These are phyloP conservation scores for Metopolophium dirhodum DNA, from an alignment of 1,140 invertebrate species.

Conservation along the genomic window DNA sequence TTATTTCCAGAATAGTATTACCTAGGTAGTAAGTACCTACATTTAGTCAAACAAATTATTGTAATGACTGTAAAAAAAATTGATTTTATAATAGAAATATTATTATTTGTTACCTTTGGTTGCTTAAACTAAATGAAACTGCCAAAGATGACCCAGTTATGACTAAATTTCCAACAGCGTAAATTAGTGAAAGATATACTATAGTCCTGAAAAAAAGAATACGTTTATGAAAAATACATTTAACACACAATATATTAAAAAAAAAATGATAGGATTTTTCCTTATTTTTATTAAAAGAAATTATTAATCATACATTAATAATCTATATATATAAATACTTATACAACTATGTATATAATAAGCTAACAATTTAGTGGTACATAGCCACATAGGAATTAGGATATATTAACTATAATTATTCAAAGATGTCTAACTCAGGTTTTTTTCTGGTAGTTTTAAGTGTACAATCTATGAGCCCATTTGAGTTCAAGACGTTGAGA, in stretches of 20 bases:
- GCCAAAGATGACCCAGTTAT: constrained; percentile 76
- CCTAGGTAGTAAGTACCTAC: too few species aligned
- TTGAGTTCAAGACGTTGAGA: too few species aligned
- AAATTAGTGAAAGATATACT: constrained; percentile 85
- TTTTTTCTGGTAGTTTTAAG: too few species aligned
- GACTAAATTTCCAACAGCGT: constrained; percentile 81
- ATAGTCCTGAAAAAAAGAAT: constrained; percentile 70
- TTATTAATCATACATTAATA: background rate
- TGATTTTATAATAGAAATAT: background rate
- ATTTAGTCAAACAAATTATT: too few species aligned
- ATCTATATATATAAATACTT: background rate
- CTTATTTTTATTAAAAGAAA: background rate
- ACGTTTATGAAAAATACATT: background rate
- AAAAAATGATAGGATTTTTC: too few species aligned
- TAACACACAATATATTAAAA: background rate
- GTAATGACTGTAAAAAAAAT: too few species aligned
- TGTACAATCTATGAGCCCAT: too few species aligned
- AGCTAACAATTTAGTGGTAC: too few species aligned
- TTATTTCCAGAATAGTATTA: too few species aligned
- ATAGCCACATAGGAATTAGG: too few species aligned
- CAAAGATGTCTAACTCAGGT: too few species aligned
- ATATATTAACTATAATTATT: too few species aligned
- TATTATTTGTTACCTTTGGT: constrained; percentile 4
- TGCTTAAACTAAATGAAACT: constrained; percentile 69
- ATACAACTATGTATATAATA: background rate